These are phyloP conservation scores for Alethe diademata DNA, from an alignment of 2,113 vertebrate genomes.

Conservation along the genomic window DNA sequence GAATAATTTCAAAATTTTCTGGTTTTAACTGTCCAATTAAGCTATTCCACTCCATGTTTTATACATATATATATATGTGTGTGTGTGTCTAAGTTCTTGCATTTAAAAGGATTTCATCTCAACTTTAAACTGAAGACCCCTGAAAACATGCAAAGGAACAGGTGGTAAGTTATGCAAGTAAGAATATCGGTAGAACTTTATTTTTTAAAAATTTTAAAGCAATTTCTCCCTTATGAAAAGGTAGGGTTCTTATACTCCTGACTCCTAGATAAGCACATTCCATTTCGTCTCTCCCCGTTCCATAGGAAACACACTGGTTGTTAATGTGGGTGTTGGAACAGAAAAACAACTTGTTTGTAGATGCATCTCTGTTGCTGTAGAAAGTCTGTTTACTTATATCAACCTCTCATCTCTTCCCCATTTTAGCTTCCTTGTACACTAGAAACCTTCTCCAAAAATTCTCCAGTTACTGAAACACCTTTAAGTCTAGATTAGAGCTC, in stretches of 20 bases:
- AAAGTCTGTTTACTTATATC: background rate
- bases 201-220: background rate
- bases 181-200: background rate
- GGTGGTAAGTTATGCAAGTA: background rate
- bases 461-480: background rate
- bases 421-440: background rate
- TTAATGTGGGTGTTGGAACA: background rate
- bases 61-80: accelerated
- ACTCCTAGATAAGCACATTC: background rate
- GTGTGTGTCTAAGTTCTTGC: background rate
- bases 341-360: background rate
- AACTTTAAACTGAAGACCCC: background rate
- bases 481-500: background rate
- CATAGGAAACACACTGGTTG: background rate
- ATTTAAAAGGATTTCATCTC: background rate
- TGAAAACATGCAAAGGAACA: background rate
- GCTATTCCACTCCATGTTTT: background rate
- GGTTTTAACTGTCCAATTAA: background rate
- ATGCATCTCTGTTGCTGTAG: background rate
- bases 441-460: background rate
- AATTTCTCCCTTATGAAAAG: background rate
- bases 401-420: background rate
- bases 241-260: background rate
- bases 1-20: background rate
- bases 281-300: background rate